phyloP scores from a whole-genome alignment of 2,888 invertebrate genomes.

The Beris chalybata region DNA sequence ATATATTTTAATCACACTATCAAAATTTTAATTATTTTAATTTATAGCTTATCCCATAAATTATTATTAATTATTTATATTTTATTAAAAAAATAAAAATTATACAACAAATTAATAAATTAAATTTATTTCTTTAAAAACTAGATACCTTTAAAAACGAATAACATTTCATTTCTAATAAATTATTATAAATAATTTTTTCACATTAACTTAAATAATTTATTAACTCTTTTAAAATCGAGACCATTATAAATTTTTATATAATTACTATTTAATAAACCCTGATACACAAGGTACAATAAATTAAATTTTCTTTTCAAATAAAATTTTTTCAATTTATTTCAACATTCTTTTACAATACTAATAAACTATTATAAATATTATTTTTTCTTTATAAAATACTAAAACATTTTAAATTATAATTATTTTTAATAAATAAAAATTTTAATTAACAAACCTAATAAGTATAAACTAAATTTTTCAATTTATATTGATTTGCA shows the following conservation, averaged over 20 bases:
- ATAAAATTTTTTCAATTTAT: slow-evolving; percentile 58
- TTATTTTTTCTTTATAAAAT: slow-evolving; percentile 60
- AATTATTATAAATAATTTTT: slow-evolving; percentile 65
- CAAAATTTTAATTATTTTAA: slow-evolving; percentile 60
- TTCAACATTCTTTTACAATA: slow-evolving; percentile 63
- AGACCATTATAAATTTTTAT: slow-evolving; percentile 54
- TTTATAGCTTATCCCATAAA: slow-evolving; percentile 65
- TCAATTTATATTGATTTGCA: slow-evolving; percentile 54
- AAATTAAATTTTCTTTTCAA: slow-evolving; percentile 45
- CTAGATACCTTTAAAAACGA: slow-evolving; percentile 69
- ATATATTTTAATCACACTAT: slow-evolving; percentile 56
- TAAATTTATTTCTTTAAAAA: slow-evolving; percentile 67
- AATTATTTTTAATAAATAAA: slow-evolving; percentile 55
- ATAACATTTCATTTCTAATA: slow-evolving; percentile 67
- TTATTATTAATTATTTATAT: slow-evolving; percentile 56
- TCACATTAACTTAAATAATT: slow-evolving; percentile 62
- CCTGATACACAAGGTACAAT: too few relatives aligned
- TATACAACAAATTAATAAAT: slow-evolving; percentile 53
- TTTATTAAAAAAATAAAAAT: slow-evolving; percentile 48
- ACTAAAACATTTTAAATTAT: slow-evolving; percentile 56
- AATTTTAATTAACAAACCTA: slow-evolving; percentile 46
- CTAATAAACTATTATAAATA: slow-evolving; percentile 61
- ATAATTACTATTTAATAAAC: too few relatives aligned
- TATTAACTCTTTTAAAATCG: slow-evolving; percentile 67
- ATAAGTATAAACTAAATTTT: slow-evolving; percentile 42